These are phyloP conservation scores for Tangara arthus DNA, from an alignment of 2,797 vertebrate genomes.

Conservation along the genomic window DNA sequence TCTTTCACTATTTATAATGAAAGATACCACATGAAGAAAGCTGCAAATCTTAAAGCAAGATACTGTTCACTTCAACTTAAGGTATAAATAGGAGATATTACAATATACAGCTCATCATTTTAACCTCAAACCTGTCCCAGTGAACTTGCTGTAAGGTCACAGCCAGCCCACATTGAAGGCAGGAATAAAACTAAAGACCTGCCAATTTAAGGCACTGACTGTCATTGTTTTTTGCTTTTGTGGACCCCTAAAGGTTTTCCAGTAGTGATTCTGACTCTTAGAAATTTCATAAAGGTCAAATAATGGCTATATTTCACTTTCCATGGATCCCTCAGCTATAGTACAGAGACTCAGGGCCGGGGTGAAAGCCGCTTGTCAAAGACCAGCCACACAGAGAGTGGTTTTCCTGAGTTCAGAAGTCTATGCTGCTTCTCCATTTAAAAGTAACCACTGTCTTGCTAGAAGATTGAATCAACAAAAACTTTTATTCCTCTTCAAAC, in stretches of 20 bases:
- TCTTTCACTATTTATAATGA: not conserved
- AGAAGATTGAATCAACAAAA: not conserved
- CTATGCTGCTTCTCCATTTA: not conserved
- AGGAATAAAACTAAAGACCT: not conserved
- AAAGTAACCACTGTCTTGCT: not conserved
- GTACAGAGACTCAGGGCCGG: not conserved
- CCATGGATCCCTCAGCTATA: not conserved
- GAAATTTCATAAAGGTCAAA: not conserved
- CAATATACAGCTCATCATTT: not conserved
- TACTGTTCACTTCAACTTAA: not conserved
- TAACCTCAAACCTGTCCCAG: not conserved
- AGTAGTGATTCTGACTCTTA: not conserved
- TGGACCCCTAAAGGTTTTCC: not conserved
- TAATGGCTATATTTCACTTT: not conserved
- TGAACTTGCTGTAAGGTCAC: not conserved
- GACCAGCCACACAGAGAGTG: not conserved
- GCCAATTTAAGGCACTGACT: not conserved
- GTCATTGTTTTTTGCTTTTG: not conserved
- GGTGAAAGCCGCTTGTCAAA: not conserved
- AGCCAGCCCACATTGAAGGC: not conserved
- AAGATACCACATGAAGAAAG: not conserved
- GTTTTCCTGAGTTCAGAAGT: not conserved
- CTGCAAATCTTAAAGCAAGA: not conserved
- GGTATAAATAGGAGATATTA: not conserved
- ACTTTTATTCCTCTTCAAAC: not conserved